Percentiles rank a stretch among this genome's conserved stretches.
Evolutionary conservation across 1,140 invertebrate genomes (phyloP).

Genomic region (Conus betulinus): DNA sequence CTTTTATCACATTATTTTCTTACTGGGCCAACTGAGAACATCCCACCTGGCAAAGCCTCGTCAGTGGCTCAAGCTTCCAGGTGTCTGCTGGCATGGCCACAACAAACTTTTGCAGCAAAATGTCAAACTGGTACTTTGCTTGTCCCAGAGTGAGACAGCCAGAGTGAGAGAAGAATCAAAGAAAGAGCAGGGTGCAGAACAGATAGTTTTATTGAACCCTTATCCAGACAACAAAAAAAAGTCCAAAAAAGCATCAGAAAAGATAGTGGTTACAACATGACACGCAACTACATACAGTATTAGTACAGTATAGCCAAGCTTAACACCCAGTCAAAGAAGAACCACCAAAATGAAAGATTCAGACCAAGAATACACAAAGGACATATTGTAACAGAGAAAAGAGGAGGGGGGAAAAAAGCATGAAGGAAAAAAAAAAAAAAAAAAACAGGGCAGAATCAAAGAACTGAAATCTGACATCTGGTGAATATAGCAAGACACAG

Average conservation of each 20-base stretch:
- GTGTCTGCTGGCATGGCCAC: too few relatives aligned
- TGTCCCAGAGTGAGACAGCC: not conserved
- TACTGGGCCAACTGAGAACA: too few relatives aligned
- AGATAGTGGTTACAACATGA: conserved; percentile 12
- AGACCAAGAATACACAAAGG: not conserved
- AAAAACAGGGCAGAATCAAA: not conserved
- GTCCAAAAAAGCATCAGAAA: conserved; percentile 35
- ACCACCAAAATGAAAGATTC: not conserved
- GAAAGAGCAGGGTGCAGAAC: conserved; percentile 28
- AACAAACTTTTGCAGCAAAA: not conserved
- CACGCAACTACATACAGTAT: not conserved
- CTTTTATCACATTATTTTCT: too few relatives aligned
- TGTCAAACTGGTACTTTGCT: not conserved
- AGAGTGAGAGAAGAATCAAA: conserved; percentile 13
- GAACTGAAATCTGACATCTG: too few relatives aligned
- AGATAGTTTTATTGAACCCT: conserved; percentile 32
- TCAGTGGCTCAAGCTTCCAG: too few relatives aligned
- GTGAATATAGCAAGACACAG: too few relatives aligned
- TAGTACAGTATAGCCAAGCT: conserved; percentile 24
- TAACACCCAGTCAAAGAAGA: conserved; percentile 25
- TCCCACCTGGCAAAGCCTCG: too few relatives aligned
- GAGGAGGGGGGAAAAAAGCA: not conserved
- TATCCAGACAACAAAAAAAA: conserved; percentile 18
- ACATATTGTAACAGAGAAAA: not conserved
- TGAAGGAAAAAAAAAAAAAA: not conserved